Evolutionary conservation across 1,140 invertebrate genomes (phyloP).

Genomic region (Caligus rogercresseyi): DNA sequence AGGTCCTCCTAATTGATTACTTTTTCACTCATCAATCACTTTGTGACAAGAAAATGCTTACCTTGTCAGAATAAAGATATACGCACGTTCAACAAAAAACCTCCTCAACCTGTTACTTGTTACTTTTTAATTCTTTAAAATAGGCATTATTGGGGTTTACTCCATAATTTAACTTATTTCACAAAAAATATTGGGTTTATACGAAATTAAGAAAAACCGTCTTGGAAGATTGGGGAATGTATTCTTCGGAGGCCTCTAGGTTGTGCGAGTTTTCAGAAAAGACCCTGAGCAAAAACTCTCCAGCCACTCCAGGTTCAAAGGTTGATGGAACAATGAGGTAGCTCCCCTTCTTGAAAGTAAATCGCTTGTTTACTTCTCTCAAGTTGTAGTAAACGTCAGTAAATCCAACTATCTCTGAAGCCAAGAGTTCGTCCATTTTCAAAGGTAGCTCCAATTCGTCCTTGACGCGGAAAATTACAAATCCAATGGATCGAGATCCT

Average conservation of each 20-base stretch:
- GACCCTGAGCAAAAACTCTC: not conserved
- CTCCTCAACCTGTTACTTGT: too few species aligned
- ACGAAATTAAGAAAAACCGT: too few species aligned
- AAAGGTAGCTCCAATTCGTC: not conserved
- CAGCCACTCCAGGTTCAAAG: not conserved
- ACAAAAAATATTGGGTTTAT: too few species aligned
- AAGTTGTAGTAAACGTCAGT: not conserved
- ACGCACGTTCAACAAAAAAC: too few species aligned
- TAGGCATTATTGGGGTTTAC: too few species aligned
- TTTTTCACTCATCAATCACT: too few species aligned
- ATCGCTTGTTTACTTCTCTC: not conserved
- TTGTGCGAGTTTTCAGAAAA: not conserved
- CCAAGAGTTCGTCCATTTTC: not conserved
- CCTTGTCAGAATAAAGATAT: too few species aligned
- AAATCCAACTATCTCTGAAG: not conserved
- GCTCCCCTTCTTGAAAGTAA: not conserved
- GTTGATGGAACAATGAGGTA: conserved; percentile 1
- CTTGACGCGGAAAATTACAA: not conserved
- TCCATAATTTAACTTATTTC: too few species aligned
- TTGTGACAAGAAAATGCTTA: too few species aligned
- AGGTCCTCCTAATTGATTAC: too few species aligned
- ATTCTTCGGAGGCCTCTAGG: not conserved
- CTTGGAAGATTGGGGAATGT: too few species aligned
- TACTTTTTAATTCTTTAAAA: too few species aligned
- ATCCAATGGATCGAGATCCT: not conserved